Evolutionary conservation across 2,888 invertebrate species (phyloP).

Genomic region (Scaeva pyrastri): DNA sequence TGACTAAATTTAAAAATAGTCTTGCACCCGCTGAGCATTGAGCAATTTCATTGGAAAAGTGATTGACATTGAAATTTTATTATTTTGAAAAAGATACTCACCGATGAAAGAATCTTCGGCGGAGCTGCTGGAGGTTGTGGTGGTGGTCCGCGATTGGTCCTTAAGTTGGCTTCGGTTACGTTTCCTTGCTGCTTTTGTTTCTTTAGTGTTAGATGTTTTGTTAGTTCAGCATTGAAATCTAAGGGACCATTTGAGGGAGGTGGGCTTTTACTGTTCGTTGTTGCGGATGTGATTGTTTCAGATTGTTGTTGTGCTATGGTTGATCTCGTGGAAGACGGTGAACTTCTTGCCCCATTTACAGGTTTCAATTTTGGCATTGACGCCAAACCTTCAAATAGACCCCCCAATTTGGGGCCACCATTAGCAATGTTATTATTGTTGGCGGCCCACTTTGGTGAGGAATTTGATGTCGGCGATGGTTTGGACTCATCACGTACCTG

Average conservation of each 20-base stretch:
- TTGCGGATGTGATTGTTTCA: conserved; percentile 78
- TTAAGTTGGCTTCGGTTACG: conserved; percentile 83
- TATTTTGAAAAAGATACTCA: conserved; percentile 79
- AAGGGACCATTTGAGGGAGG: conserved; percentile 80
- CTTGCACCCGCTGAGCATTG: conserved; percentile 60
- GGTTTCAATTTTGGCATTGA: conserved; percentile 84
- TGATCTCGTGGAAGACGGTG: conserved; percentile 77
- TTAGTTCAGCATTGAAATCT: conserved; percentile 83
- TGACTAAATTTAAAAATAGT: conserved; percentile 56
- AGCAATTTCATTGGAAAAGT: conserved; percentile 21
- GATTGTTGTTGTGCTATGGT: conserved; percentile 69
- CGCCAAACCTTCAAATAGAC: conserved; percentile 83
- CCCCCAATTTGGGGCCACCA: conserved; percentile 82
- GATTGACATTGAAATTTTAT: conserved; percentile 32
- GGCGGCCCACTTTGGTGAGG: conserved; percentile 76
- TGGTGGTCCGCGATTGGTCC: conserved; percentile 89
- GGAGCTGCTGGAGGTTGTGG: conserved; percentile 89
- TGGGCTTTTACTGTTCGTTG: conserved; percentile 78
- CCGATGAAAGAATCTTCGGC: conserved; percentile 88
- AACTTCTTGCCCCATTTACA: conserved; percentile 81
- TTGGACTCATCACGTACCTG: conserved; percentile 76
- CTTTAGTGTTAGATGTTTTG: conserved; percentile 83
- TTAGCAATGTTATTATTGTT: conserved; percentile 79
- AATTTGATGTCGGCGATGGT: conserved; percentile 75
- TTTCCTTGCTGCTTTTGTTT: conserved; percentile 82